phyloP scores from a whole-genome alignment of 2,113 vertebrate species.

The Perca fluviatilis region DNA sequence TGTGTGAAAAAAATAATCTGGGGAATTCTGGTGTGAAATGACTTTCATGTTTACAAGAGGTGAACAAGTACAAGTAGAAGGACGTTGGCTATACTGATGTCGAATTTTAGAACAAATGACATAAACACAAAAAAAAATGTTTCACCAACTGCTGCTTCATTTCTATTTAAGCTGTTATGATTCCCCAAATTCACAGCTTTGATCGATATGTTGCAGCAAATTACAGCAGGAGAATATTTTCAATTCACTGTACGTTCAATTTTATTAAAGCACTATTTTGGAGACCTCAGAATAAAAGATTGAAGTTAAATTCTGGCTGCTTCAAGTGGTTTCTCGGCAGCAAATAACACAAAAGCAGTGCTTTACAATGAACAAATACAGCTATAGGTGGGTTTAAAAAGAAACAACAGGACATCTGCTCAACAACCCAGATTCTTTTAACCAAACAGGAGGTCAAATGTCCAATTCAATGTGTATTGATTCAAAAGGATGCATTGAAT shows the following conservation, averaged over 20 bases:
- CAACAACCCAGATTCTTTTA: too few species aligned
- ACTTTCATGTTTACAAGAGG: slow-evolving; percentile 51
- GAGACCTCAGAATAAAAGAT: background rate
- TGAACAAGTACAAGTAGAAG: slow-evolving; percentile 29
- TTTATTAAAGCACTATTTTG: background rate
- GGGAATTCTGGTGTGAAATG: slow-evolving; percentile 66
- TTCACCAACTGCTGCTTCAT: background rate
- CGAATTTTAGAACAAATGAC: slow-evolving; percentile 22
- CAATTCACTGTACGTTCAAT: background rate
- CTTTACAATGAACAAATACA: background rate
- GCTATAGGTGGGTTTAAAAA: background rate
- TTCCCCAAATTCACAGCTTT: background rate
- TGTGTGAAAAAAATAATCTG: slow-evolving; percentile 55
- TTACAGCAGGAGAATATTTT: background rate
- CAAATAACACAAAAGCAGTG: background rate
- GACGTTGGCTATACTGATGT: background rate
- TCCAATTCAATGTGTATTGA: background rate
- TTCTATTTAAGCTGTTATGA: background rate
- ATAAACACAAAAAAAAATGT: slow-evolving; percentile 11
- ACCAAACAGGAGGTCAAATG: background rate
- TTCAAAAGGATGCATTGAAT: slow-evolving; percentile 4
- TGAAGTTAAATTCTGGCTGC: background rate
- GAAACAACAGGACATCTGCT: background rate
- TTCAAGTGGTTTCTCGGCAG: slow-evolving; percentile 5
- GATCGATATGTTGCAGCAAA: background rate